Percentiles rank a stretch among this genome's conserved stretches.
phyloP scores from a whole-genome alignment of 2,113 vertebrate genomes.

The Pavo muticus region DNA sequence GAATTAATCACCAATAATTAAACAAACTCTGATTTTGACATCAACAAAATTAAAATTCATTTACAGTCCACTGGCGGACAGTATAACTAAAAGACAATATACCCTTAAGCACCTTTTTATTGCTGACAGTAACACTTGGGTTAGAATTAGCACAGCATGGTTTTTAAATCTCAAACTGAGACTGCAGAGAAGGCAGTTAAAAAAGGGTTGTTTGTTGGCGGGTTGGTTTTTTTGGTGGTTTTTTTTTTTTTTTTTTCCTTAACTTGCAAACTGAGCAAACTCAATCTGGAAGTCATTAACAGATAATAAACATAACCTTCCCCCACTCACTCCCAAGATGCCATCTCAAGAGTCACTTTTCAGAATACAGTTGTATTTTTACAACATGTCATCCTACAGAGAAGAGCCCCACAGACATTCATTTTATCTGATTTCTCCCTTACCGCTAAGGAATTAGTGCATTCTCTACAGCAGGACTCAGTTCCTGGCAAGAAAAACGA shows the following conservation, averaged over 20 bases:
- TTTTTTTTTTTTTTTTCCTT: not conserved
- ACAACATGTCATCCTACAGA: conserved; percentile 44
- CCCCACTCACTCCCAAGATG: conserved; percentile 60
- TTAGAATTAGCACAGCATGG: conserved; percentile 60
- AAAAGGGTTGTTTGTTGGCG: not conserved
- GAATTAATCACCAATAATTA: not conserved
- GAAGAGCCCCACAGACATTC: conserved; percentile 18
- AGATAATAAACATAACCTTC: conserved; percentile 73
- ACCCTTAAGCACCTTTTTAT: conserved; percentile 37
- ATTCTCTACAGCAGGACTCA: conserved; percentile 8
- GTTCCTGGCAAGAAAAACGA: not conserved
- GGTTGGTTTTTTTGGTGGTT: not conserved
- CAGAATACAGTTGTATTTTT: conserved; percentile 52
- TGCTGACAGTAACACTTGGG: conserved; percentile 44
- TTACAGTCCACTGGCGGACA: not conserved
- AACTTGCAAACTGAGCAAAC: conserved; percentile 51
- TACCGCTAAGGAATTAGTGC: not conserved
- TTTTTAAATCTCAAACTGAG: conserved; percentile 42
- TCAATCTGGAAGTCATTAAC: conserved; percentile 73
- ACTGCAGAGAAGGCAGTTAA: conserved; percentile 50
- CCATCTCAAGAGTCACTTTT: conserved; percentile 62
- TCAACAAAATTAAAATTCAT: conserved; percentile 7
- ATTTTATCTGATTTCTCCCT: not conserved
- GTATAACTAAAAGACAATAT: not conserved
- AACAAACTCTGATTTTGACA: conserved; percentile 19